Percentiles rank a stretch among this genome's conserved stretches.
Conservation (phyloP, 2,113 vertebrate genomes). For the Ivindomyrus marchei region DNA sequence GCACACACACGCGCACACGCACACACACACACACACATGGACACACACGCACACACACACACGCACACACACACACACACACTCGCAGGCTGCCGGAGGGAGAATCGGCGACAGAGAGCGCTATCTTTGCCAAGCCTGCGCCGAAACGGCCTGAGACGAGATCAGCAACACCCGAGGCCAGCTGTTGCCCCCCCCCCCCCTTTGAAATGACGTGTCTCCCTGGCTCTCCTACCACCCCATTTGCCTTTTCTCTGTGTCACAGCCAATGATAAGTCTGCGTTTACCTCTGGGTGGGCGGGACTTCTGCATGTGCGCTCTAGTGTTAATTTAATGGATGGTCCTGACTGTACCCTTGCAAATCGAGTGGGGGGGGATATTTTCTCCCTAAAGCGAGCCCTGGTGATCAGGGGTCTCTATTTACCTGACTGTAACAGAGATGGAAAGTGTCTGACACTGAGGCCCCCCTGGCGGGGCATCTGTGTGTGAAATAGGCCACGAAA, state of each 20-base stretch:
- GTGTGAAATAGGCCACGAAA: slow-evolving; percentile 65
- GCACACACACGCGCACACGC: neutral
- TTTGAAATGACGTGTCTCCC: neutral
- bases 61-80: neutral
- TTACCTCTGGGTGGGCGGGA: neutral
- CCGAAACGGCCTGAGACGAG: neutral
- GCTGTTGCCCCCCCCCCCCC: neutral
- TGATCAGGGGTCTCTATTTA: slow-evolving; percentile 49
- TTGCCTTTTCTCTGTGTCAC: neutral
- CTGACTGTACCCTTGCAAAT: slow-evolving; percentile 25
- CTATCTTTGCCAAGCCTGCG: neutral
- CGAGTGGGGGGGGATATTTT: slow-evolving; percentile 55
- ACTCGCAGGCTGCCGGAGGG: neutral
- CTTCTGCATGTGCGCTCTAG: neutral
- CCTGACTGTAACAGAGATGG: slow-evolving; percentile 41
- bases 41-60: neutral
- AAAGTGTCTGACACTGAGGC: slow-evolving; percentile 55
- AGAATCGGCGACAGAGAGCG: neutral
- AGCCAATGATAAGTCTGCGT: neutral
- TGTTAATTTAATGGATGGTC: slow-evolving; percentile 68
- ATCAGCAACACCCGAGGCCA: neutral
- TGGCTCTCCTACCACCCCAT: neutral
- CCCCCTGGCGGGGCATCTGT: slow-evolving; percentile 39
- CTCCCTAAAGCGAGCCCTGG: slow-evolving; percentile 36
- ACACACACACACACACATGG: neutral